These are phyloP conservation scores for Caranx ignobilis DNA, from an alignment of 2,113 vertebrate genomes.

Conservation along the genomic window DNA sequence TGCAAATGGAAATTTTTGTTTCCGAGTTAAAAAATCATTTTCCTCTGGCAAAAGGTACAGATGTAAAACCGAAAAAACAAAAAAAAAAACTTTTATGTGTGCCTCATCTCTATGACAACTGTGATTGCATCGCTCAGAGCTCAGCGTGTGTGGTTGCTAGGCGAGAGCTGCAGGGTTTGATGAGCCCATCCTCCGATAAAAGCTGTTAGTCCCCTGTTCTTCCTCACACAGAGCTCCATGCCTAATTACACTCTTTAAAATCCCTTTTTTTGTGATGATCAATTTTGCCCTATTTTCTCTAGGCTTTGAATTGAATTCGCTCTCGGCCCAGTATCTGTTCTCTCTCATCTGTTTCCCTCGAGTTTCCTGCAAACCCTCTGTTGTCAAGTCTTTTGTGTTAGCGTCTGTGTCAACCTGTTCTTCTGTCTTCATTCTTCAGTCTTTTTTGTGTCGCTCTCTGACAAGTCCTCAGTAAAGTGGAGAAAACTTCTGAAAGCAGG, in stretches of 20 bases:
- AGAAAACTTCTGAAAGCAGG: neutral
- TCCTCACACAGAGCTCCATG: neutral
- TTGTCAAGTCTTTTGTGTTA: neutral
- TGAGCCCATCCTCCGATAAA: slow-evolving; percentile 7
- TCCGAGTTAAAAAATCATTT: slow-evolving; percentile 50
- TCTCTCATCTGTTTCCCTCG: neutral
- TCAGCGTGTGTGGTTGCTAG: slow-evolving; percentile 61
- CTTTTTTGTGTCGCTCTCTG: neutral
- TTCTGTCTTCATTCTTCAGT: neutral
- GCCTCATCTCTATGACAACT: slow-evolving; percentile 73
- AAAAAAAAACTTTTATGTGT: slow-evolving; percentile 42
- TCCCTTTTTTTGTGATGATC: slow-evolving; percentile 6
- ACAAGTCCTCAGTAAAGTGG: neutral
- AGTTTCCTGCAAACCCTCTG: neutral
- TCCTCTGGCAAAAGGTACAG: slow-evolving; percentile 5
- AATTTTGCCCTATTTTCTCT: neutral
- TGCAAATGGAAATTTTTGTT: slow-evolving; percentile 15
- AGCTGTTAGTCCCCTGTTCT: slow-evolving; percentile 26
- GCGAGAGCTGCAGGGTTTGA: slow-evolving; percentile 34
- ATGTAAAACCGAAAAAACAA: neutral
- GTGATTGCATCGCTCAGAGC: slow-evolving; percentile 37
- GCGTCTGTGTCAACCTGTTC: neutral
- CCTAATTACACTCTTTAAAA: neutral
- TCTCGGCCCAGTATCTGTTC: neutral
- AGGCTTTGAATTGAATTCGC: neutral